phyloP scores from a whole-genome alignment of 2,888 invertebrate species.

The Eupithecia vulgata region DNA sequence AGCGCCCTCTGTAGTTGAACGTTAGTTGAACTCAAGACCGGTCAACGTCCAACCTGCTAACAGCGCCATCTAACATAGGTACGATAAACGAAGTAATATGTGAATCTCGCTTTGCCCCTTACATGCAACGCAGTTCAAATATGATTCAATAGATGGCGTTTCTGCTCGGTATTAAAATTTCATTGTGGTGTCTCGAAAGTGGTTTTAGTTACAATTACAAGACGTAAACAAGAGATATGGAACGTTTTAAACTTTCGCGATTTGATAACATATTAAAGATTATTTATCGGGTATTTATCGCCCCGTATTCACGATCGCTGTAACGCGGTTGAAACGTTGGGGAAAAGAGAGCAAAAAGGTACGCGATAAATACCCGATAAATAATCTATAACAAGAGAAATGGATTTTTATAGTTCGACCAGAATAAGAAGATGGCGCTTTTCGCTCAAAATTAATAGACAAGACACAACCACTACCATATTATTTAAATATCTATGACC shows the following conservation, averaged over 20 bases:
- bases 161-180: neutral
- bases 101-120: neutral
- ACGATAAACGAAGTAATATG: neutral
- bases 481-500: too few species aligned
- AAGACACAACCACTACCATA: too few species aligned
- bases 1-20: conserved; percentile 24
- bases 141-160: conserved; percentile 42
- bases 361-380: too few species aligned
- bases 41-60: neutral
- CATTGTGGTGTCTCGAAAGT: neutral
- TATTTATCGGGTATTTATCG: too few species aligned
- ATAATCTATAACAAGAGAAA: neutral
- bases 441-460: neutral
- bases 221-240: neutral
- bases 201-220: neutral
- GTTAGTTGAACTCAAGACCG: neutral
- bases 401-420: neutral
- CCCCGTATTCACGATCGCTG: too few species aligned
- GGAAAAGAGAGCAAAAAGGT: too few species aligned
- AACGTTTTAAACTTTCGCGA: too few species aligned
- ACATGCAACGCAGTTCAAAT: neutral
- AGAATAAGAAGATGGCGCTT: conserved; percentile 15
- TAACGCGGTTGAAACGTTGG: too few species aligned
- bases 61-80: conserved; percentile 51
- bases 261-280: too few species aligned